Percentiles rank a stretch among this genome's conserved stretches.
These are phyloP conservation scores for Spodoptera littoralis DNA, from an alignment of 2,888 invertebrate genomes.

Conservation along the genomic window DNA sequence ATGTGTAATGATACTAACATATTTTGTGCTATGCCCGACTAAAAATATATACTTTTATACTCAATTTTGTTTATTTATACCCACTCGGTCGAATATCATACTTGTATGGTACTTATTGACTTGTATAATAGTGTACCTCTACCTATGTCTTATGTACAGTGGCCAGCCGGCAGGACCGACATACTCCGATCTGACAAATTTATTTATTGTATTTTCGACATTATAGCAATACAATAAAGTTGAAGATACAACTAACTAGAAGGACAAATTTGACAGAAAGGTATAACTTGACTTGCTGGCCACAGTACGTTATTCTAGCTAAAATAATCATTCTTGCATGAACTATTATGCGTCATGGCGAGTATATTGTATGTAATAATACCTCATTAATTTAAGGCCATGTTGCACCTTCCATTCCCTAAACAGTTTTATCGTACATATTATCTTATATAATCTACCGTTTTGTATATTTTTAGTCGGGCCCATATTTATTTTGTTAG, in stretches of 20 bases:
- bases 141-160: too few relatives aligned
- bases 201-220: too few relatives aligned
- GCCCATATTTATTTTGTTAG: constrained; percentile 46
- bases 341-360: not conserved
- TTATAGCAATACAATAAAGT: too few relatives aligned
- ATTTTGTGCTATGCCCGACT: constrained; percentile 51
- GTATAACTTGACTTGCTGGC: too few relatives aligned
- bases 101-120: too few relatives aligned
- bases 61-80: too few relatives aligned
- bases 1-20: constrained; percentile 60
- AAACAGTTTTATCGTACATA: not conserved
- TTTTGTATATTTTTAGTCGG: constrained; percentile 49
- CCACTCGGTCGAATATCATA: too few relatives aligned
- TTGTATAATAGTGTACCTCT: too few relatives aligned
- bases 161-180: too few relatives aligned
- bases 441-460: not conserved
- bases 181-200: too few relatives aligned
- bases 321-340: not conserved
- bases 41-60: constrained; percentile 31
- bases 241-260: too few relatives aligned
- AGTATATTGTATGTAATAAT: constrained; percentile 2
- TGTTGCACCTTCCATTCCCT: not conserved
- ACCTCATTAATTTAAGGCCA: constrained; percentile 31
- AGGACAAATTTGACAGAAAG: too few relatives aligned
- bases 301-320: not conserved